Conservation (phyloP, 2,888 invertebrate genomes). For the Eupsilia transversa region DNA sequence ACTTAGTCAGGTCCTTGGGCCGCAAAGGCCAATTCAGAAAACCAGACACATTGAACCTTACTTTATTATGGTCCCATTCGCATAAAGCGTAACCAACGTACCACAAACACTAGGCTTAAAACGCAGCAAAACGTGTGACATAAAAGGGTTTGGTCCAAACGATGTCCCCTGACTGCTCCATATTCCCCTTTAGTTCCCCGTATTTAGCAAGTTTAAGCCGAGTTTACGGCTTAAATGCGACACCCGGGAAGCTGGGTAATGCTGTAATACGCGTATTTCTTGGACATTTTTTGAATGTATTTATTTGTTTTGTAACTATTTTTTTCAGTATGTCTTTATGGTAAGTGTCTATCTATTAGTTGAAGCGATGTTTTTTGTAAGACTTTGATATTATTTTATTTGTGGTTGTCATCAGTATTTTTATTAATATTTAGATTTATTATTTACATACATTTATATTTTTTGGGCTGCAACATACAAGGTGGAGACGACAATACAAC, state of each 20-base stretch:
- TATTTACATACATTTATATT: not conserved
- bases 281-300: slow-evolving; percentile 43
- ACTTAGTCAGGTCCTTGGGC: too few relatives aligned
- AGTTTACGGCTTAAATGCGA: slow-evolving; percentile 58
- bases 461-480: too few relatives aligned
- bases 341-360: not conserved
- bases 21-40: not conserved
- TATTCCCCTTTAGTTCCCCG: slow-evolving; percentile 2
- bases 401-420: not conserved
- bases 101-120: slow-evolving; percentile 48
- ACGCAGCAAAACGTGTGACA: slow-evolving; percentile 46
- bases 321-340: too few relatives aligned
- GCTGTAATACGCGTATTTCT: slow-evolving; percentile 37
- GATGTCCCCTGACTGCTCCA: slow-evolving; percentile 18
- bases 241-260: slow-evolving; percentile 39
- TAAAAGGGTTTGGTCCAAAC: slow-evolving; percentile 55
- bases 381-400: not conserved
- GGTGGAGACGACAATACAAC: too few relatives aligned
- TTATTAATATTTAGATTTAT: not conserved
- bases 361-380: not conserved
- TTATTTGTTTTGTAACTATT: slow-evolving; percentile 14
- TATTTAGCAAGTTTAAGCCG: slow-evolving; percentile 59
- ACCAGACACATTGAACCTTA: slow-evolving; percentile 12
- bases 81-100: slow-evolving; percentile 3
- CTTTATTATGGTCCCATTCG: slow-evolving; percentile 6